Conservation (phyloP, 2,888 invertebrate genomes). For the Hartigia nigra region DNA sequence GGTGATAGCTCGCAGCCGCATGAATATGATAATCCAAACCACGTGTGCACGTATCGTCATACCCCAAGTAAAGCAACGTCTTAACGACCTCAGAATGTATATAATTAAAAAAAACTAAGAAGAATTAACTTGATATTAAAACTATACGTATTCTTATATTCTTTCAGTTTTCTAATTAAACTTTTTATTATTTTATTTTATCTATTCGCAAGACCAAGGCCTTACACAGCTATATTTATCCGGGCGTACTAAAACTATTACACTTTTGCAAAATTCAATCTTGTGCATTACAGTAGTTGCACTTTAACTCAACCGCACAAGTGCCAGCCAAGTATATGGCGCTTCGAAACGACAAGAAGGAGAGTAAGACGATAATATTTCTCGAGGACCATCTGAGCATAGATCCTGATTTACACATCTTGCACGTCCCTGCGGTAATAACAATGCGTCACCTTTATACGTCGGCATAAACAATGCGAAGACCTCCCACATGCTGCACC, state of each 20-base stretch:
- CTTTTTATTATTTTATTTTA: too few species aligned
- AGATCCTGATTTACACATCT: conserved; percentile 59
- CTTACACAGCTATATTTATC: too few species aligned
- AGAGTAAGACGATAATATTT: conserved; percentile 54
- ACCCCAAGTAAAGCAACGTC: background rate
- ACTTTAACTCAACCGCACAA: conserved; percentile 25
- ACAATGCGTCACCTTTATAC: conserved; percentile 58
- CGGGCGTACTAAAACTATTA: too few species aligned
- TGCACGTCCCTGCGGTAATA: conserved; percentile 53
- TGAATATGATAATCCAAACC: background rate
- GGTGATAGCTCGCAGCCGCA: background rate
- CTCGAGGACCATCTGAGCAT: conserved; percentile 43
- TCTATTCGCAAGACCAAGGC: too few species aligned
- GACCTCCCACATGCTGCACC: conserved; percentile 35
- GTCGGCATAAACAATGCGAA: conserved; percentile 53
- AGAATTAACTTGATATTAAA: too few species aligned
- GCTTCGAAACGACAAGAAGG: conserved; percentile 36
- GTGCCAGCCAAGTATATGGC: conserved; percentile 40
- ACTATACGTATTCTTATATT: too few species aligned
- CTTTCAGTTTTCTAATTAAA: too few species aligned
- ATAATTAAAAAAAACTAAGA: background rate
- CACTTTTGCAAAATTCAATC: too few species aligned
- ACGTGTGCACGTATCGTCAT: background rate
- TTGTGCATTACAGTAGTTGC: too few species aligned
- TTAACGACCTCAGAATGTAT: background rate